Conservation (phyloP, 2,888 invertebrate genomes). For the Drosophila phalerata region DNA sequence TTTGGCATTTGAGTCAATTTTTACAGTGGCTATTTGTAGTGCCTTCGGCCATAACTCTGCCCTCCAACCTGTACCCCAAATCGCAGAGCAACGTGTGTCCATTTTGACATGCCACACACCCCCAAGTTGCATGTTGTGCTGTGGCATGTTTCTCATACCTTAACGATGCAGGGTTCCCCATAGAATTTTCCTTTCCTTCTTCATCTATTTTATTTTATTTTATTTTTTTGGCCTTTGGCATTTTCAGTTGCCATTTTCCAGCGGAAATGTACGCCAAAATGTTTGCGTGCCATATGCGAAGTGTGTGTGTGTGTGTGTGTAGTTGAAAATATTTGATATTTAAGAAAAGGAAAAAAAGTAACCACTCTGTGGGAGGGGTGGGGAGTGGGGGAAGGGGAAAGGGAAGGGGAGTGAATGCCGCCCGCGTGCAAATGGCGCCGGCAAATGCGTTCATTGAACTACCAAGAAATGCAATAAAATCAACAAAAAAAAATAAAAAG, state of each 20-base stretch:
- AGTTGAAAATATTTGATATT: conserved; percentile 68
- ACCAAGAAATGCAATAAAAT: conserved; percentile 71
- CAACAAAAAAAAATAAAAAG: conserved; percentile 39
- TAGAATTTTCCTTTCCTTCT: background rate
- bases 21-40: conserved; percentile 27
- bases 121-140: conserved; percentile 50
- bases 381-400: background rate
- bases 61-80: conserved; percentile 15
- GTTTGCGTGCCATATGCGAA: conserved; percentile 61
- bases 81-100: conserved; percentile 10
- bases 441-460: conserved; percentile 78
- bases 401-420: background rate
- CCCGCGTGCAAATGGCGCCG: conserved; percentile 62
- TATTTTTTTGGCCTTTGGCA: conserved; percentile 64
- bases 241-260: conserved; percentile 67
- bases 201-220: background rate
- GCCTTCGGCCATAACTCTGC: conserved; percentile 20
- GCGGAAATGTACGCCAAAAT: conserved; percentile 76
- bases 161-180: conserved; percentile 7
- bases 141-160: conserved; percentile 48
- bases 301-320: conserved; percentile 8
- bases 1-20: conserved; percentile 1
- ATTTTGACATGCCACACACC: conserved; percentile 12
- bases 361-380: background rate
- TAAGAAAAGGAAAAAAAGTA: conserved; percentile 39